phyloP scores from a whole-genome alignment of 2,888 invertebrate species.

The Linnaemya tessellans region DNA sequence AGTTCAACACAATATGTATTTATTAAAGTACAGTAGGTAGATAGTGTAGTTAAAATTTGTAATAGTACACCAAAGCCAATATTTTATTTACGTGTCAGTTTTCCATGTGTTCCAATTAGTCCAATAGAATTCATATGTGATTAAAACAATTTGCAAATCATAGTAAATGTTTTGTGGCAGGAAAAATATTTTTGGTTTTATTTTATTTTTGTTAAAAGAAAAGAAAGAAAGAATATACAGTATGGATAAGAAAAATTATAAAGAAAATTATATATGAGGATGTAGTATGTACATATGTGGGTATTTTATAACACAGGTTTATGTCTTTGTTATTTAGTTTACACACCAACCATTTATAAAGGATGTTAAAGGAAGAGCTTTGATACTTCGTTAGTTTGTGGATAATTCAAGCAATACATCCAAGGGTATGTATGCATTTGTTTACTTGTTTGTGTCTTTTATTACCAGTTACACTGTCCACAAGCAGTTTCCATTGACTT shows the following conservation, averaged over 20 bases:
- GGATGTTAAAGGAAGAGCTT: background rate
- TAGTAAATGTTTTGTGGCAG: constrained; percentile 44
- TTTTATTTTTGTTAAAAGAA: constrained; percentile 70
- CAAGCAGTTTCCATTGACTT: constrained; percentile 4
- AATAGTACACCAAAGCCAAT: constrained; percentile 49
- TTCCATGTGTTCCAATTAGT: constrained; percentile 51
- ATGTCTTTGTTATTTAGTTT: constrained; percentile 38
- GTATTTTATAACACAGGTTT: background rate
- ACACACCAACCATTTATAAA: constrained; percentile 55
- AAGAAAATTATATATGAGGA: constrained; percentile 27
- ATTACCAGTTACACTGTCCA: background rate
- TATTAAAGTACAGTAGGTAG: background rate
- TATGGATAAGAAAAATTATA: constrained; percentile 34
- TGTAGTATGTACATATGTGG: background rate
- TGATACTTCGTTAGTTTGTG: background rate
- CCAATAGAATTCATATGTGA: constrained; percentile 47
- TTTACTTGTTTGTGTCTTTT: background rate
- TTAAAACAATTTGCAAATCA: constrained; percentile 61
- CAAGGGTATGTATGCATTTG: background rate
- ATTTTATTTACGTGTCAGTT: constrained; percentile 28
- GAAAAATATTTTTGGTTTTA: constrained; percentile 31
- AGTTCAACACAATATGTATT: background rate
- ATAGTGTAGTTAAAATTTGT: constrained; percentile 4
- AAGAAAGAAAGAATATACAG: constrained; percentile 73
- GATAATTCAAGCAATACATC: background rate